Evolutionary conservation across 2,113 vertebrate species (phyloP).

Genomic region (Ranitomeya imitator): DNA sequence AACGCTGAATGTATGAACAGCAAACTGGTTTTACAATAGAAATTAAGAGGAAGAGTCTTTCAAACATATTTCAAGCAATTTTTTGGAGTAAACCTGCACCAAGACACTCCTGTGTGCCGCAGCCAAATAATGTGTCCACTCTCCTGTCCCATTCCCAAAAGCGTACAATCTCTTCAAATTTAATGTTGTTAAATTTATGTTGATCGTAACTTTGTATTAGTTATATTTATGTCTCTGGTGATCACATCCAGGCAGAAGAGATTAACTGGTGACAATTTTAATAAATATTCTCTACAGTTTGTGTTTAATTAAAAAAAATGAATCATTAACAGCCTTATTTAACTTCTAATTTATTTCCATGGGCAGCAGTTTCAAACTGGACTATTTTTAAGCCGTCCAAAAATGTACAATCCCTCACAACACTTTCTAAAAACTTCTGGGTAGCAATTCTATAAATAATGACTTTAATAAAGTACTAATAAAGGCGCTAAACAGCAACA

Average conservation of each 20-base stretch:
- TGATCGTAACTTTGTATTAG: neutral
- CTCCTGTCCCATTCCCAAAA: neutral
- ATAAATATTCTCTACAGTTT: neutral
- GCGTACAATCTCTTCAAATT: neutral
- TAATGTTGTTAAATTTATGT: neutral
- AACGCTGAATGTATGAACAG: too few species aligned
- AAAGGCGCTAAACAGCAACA: constrained; percentile 23
- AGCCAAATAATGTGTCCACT: too few species aligned
- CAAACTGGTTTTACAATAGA: too few species aligned
- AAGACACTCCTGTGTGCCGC: too few species aligned
- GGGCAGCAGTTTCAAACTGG: neutral
- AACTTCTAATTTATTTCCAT: neutral
- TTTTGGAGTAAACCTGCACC: too few species aligned
- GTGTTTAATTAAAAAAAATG: neutral
- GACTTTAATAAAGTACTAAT: neutral
- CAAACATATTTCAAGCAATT: too few species aligned
- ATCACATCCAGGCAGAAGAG: neutral
- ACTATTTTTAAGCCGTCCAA: neutral
- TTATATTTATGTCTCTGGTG: neutral
- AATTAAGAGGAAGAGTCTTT: too few species aligned
- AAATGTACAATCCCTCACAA: neutral
- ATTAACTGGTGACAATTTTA: neutral
- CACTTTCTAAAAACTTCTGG: constrained; percentile 8
- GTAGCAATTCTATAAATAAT: constrained; percentile 30
- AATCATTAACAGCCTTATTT: neutral